These are phyloP conservation scores for Cryptus viduatorius DNA, from an alignment of 2,888 invertebrate species.

Conservation along the genomic window DNA sequence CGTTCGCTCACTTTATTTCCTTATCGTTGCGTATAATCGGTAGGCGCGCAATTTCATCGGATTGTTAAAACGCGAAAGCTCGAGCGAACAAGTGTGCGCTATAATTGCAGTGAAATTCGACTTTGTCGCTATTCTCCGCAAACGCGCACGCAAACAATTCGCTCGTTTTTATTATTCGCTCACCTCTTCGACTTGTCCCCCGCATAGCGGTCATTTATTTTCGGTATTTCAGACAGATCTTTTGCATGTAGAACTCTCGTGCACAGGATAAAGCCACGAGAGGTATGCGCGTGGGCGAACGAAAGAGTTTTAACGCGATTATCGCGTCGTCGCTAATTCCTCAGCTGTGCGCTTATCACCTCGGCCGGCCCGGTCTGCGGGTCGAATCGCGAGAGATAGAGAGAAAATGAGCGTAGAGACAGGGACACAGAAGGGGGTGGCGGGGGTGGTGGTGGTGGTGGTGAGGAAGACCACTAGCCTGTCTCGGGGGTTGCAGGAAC, in stretches of 20 bases:
- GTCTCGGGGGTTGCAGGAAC: conserved; percentile 53
- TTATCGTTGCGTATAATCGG: conserved; percentile 41
- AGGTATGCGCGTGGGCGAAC: conserved; percentile 61
- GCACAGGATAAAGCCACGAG: conserved; percentile 37
- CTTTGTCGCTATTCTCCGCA: not conserved
- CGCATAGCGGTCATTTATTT: not conserved
- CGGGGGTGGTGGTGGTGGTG: not conserved
- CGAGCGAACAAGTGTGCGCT: not conserved
- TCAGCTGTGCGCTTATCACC: conserved; percentile 78
- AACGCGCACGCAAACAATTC: no score
- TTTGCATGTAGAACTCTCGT: conserved; percentile 13
- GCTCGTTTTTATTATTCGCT: no score
- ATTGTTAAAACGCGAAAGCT: conserved; percentile 35
- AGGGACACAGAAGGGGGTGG: conserved; percentile 23
- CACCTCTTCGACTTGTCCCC: not conserved
- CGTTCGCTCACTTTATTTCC: conserved; percentile 26
- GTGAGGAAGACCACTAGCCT: conserved; percentile 40
- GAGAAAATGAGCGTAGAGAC: conserved; percentile 40
- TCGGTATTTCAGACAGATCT: not conserved
- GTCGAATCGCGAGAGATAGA: conserved; percentile 53
- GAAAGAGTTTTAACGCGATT: conserved; percentile 78
- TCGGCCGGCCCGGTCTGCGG: conserved; percentile 57
- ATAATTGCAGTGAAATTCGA: not conserved
- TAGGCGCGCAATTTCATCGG: not conserved
- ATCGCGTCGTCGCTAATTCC: conserved; percentile 79